Evolutionary conservation across 2,888 invertebrate species (phyloP).

Genomic region (Tenodera sinensis): DNA sequence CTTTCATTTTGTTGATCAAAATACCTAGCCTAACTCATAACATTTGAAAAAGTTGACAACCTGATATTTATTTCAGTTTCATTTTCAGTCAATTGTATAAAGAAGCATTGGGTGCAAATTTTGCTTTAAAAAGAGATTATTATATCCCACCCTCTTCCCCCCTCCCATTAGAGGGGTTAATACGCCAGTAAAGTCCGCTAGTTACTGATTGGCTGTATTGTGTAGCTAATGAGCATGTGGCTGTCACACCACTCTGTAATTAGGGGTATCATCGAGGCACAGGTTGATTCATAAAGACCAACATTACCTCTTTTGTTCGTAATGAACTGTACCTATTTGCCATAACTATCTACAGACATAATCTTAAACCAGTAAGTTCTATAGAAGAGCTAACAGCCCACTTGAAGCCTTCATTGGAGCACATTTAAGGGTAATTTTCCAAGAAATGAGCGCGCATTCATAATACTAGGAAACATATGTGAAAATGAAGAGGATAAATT

Average conservation of each 20-base stretch:
- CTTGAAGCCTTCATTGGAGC: too few species aligned
- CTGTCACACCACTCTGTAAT: not conserved
- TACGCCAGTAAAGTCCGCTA: not conserved
- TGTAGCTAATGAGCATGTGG: not conserved
- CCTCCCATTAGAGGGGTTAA: not conserved
- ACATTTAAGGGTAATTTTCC: too few species aligned
- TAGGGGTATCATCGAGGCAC: not conserved
- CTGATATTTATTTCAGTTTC: too few species aligned
- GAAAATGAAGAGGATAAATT: too few species aligned
- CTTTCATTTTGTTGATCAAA: too few species aligned
- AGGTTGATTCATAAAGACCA: not conserved
- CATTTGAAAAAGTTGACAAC: too few species aligned
- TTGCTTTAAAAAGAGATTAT: too few species aligned
- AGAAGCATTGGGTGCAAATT: not conserved
- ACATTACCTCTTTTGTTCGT: not conserved
- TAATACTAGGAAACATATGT: too few species aligned
- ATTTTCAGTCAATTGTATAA: not conserved
- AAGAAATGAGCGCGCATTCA: too few species aligned
- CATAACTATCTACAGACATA: not conserved
- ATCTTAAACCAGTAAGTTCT: not conserved
- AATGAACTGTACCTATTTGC: not conserved
- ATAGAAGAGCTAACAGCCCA: too few species aligned
- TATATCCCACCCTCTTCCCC: not conserved
- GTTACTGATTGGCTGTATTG: not conserved
- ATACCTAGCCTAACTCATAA: too few species aligned